Conservation (phyloP, 2,113 vertebrate species). For the Harpagus bidentatus region DNA sequence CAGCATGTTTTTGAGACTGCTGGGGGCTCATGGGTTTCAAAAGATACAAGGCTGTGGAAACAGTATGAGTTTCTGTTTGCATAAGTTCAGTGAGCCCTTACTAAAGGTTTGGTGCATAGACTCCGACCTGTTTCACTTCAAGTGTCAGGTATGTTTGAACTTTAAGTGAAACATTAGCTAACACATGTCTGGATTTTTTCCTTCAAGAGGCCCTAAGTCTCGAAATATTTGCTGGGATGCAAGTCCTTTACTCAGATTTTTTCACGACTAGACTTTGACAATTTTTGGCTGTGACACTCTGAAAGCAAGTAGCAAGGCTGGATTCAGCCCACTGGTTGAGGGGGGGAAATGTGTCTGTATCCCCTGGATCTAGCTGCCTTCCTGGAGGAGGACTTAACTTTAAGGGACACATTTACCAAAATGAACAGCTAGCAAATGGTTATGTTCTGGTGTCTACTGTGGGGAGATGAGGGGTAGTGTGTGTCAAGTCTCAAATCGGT, state of each 20-base stretch:
- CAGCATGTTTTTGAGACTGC: neutral
- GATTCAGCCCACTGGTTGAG: neutral
- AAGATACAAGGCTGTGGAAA: neutral
- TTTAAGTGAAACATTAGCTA: conserved; percentile 39
- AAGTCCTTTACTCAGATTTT: neutral
- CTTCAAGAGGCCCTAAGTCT: neutral
- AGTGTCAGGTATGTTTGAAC: conserved; percentile 25
- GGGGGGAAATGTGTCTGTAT: neutral
- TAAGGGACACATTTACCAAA: neutral
- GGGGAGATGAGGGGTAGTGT: neutral
- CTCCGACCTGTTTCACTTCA: conserved; percentile 16
- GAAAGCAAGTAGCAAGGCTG: neutral
- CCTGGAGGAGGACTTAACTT: neutral
- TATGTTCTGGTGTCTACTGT: neutral
- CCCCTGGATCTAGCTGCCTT: neutral
- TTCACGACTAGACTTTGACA: neutral
- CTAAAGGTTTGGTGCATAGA: neutral
- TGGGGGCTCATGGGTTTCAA: neutral
- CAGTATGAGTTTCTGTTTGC: neutral
- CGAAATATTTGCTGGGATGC: neutral
- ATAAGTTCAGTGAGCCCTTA: neutral
- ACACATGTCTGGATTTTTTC: neutral
- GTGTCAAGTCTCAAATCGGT: neutral
- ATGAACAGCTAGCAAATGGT: neutral
- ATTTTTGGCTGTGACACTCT: neutral